Evolutionary conservation across 2,888 invertebrate species (phyloP), one percentile per base, ranked within the genome.

Genomic region (Drosophila merina): DNA sequence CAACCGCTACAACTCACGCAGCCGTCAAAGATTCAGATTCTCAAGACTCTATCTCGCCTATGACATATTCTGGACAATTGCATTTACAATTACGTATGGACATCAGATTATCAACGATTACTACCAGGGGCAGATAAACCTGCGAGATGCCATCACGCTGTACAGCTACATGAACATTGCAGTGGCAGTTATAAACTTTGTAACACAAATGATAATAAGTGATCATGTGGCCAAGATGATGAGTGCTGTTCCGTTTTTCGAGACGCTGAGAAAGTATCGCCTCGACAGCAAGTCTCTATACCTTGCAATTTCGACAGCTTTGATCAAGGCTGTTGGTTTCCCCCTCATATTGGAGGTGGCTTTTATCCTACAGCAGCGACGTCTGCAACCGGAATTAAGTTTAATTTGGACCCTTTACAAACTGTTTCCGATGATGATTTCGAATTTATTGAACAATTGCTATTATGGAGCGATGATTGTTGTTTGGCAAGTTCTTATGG

Each of bases 141-240:
- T 90, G 6, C 78, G 76, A 1, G 86, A 91, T 60, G 87, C 88
- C 7, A 76, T 77, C 3, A 86, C 86, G 38, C 44, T 91, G 0
- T 89, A 88, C 33, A 80, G 81, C 26, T 89, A 89, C 50, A 83
- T 91, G 84, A 89, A 89, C 58, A 80, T 89, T 3, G 56, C 76
- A 0, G 85, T 86, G 25, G 79, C 86, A 0, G 63, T 88, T 20
- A 67, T 86, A 0, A 86, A 81, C 45, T 91, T 77, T 28, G 4
- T 87, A 0, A 75, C 75, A 0, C 79, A 82, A 47, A 62, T 89
- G 36, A 0, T 71, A 0, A 74, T 66, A 26, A 67, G 70, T 26
- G 75, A 69, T 2, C 55, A 63, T 2, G 71, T 74, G 9, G 66
- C 79, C 1, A 26, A 25, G 0, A 83, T 80, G 58, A 68, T 89